These are phyloP conservation scores for Drosophila cardini DNA, from an alignment of 1,140 invertebrate genomes.

Conservation along the genomic window DNA sequence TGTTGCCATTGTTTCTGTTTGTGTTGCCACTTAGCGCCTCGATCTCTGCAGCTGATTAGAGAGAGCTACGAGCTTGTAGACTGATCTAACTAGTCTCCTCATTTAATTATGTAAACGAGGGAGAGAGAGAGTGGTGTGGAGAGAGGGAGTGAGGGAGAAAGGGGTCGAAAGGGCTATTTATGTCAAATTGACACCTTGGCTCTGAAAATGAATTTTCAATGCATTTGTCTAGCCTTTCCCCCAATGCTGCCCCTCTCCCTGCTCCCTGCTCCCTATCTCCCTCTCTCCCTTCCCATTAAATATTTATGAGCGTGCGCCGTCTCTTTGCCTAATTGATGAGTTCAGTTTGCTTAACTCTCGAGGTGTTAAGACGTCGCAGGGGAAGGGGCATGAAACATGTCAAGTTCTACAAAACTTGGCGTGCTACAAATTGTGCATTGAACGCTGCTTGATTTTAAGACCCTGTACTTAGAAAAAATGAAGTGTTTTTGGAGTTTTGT, in stretches of 20 bases:
- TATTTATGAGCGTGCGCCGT: conserved; percentile 74
- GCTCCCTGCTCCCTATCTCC: neutral
- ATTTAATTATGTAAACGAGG: conserved; percentile 82
- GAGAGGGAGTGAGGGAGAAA: conserved; percentile 9
- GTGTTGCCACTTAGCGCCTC: conserved; percentile 74
- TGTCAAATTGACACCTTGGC: conserved; percentile 79
- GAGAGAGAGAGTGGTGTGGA: conserved; percentile 21
- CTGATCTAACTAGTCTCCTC: conserved; percentile 42
- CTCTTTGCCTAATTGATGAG: conserved; percentile 76
- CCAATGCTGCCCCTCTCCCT: neutral
- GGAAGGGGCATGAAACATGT: conserved; percentile 1
- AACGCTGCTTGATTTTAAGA: conserved; percentile 24
- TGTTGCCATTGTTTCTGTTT: conserved; percentile 50
- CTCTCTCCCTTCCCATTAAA: conserved; percentile 56
- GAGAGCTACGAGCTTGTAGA: neutral
- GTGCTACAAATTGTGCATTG: conserved; percentile 57
- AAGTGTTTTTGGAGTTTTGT: too few relatives aligned
- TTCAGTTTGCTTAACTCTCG: conserved; percentile 22
- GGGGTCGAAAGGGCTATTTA: conserved; percentile 63
- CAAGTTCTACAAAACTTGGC: conserved; percentile 41
- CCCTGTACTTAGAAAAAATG: too few relatives aligned
- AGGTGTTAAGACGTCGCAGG: conserved; percentile 41
- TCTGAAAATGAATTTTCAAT: conserved; percentile 42
- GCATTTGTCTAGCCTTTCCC: neutral
- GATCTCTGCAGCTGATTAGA: conserved; percentile 57